Conservation (phyloP, 2,797 vertebrate genomes). For the Leuciscus waleckii region DNA sequence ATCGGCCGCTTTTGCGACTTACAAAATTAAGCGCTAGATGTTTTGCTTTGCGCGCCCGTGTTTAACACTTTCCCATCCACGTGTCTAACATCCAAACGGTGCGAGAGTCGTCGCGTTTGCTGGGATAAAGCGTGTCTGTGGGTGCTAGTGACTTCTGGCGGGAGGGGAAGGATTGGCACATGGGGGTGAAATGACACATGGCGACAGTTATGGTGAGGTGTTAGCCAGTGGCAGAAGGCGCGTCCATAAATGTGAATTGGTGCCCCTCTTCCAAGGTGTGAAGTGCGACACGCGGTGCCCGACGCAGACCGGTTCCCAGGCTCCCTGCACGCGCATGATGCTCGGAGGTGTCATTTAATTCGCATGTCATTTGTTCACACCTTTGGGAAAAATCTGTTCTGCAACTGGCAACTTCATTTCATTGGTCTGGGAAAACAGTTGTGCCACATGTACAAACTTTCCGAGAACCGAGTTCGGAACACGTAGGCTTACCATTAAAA, state of each 20-base stretch:
- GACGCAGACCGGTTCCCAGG: conserved; percentile 59
- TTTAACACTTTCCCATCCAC: conserved; percentile 53
- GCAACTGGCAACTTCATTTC: background rate
- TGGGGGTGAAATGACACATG: conserved; percentile 51
- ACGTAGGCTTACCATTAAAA: too few relatives aligned
- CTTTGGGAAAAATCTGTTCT: conserved; percentile 20
- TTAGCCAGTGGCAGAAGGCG: conserved; percentile 61
- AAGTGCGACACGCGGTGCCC: conserved; percentile 61
- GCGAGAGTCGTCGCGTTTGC: conserved; percentile 45
- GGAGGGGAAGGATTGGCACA: conserved; percentile 28
- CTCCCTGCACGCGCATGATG: conserved; percentile 48
- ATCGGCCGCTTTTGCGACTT: conserved; percentile 7
- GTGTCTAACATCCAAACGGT: conserved; percentile 58
- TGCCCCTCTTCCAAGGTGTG: conserved; percentile 63
- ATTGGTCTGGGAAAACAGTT: background rate
- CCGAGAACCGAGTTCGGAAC: background rate
- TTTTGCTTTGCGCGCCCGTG: conserved; percentile 4
- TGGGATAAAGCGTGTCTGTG: conserved; percentile 59
- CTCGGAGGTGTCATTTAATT: conserved; percentile 45
- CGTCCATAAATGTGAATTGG: conserved; percentile 56
- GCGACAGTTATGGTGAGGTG: conserved; percentile 58
- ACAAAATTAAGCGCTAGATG: background rate
- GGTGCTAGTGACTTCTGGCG: conserved; percentile 39
- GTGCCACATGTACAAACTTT: background rate
- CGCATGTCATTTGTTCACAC: conserved; percentile 64